These are phyloP conservation scores for Allobates femoralis DNA, from an alignment of 2,797 vertebrate species.

Conservation along the genomic window DNA sequence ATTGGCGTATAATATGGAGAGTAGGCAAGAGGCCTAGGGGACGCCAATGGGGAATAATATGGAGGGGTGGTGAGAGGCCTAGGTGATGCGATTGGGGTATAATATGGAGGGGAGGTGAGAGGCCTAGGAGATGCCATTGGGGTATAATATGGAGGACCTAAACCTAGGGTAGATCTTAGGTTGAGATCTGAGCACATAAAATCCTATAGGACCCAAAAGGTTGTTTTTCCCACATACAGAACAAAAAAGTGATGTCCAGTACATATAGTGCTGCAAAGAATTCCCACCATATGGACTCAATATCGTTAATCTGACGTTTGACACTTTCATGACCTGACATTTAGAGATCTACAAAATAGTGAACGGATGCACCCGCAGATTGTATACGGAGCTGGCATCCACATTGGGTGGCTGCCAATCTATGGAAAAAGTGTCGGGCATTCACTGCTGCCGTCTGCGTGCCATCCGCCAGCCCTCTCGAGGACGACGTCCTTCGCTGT, in stretches of 20 bases:
- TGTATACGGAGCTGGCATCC: neutral
- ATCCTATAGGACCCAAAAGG: neutral
- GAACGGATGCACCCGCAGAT: neutral
- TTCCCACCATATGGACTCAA: neutral
- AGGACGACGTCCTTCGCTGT: neutral
- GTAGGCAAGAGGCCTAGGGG: too few species aligned
- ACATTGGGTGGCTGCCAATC: neutral
- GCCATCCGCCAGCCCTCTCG: neutral
- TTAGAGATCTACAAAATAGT: neutral
- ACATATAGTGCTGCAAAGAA: too few species aligned
- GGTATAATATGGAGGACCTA: too few species aligned
- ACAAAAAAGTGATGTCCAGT: too few species aligned
- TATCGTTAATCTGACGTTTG: neutral
- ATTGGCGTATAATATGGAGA: too few species aligned
- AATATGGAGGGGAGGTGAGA: neutral
- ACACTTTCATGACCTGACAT: neutral
- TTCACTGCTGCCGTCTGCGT: neutral
- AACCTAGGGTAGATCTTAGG: too few species aligned
- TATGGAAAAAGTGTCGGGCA: neutral
- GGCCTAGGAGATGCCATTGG: too few species aligned
- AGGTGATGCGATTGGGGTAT: neutral
- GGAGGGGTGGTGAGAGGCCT: too few species aligned
- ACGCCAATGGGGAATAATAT: neutral
- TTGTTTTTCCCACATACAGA: too few species aligned
- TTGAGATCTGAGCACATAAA: too few species aligned